Conservation (phyloP, 1,140 invertebrate genomes). For the Arion vulgaris region DNA sequence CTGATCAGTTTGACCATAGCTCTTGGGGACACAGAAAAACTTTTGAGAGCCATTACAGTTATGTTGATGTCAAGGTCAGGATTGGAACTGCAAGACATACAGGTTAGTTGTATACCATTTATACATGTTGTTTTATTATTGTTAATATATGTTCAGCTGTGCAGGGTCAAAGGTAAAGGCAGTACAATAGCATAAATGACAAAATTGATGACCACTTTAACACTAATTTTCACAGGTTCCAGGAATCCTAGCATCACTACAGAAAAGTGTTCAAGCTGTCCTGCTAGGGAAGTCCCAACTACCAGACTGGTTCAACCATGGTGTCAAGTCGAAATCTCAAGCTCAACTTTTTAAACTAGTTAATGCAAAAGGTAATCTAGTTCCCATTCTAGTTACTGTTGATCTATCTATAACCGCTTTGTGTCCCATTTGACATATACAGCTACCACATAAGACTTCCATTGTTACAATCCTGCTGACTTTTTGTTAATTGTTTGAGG, state of each 20-base stretch:
- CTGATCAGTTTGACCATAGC: constrained; percentile 92
- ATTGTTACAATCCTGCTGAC: too few species aligned
- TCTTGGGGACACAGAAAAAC: constrained; percentile 91
- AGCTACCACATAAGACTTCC: too few species aligned
- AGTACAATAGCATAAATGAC: too few species aligned
- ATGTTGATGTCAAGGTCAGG: constrained; percentile 88
- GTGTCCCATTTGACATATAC: too few species aligned
- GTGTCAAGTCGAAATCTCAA: constrained; percentile 84
- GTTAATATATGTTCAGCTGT: too few species aligned
- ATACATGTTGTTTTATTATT: too few species aligned
- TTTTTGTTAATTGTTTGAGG: too few species aligned
- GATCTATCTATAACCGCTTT: too few species aligned
- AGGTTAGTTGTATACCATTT: constrained; percentile 73
- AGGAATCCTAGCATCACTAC: constrained; percentile 86
- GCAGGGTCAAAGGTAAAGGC: too few species aligned
- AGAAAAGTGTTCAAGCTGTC: constrained; percentile 90
- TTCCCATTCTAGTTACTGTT: too few species aligned
- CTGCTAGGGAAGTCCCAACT: constrained; percentile 86
- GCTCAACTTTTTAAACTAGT: constrained; percentile 79
- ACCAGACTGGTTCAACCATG: constrained; percentile 90
- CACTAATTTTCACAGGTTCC: constrained; percentile 79
- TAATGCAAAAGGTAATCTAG: constrained; percentile 40
- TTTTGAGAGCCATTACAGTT: constrained; percentile 87
- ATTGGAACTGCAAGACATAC: constrained; percentile 84
- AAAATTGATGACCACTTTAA: too few species aligned